phyloP scores from a whole-genome alignment of 1,140 invertebrate genomes.

The Teleopsis dalmanni region DNA sequence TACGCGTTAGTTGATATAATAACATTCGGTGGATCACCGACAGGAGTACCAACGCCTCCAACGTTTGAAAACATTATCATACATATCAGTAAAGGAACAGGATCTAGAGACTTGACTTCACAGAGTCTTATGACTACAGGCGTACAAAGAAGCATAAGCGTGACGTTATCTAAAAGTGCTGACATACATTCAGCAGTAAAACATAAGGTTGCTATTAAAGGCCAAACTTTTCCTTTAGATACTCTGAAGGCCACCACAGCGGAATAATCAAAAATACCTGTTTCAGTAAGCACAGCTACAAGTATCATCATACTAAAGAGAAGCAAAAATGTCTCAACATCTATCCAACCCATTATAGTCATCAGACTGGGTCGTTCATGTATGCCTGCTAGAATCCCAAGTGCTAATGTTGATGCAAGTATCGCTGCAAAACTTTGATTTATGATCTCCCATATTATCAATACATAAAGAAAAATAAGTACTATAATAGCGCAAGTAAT shows the following conservation, averaged over 20 bases:
- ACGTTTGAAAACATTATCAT: constrained; percentile 78
- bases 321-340: constrained; percentile 70
- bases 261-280: constrained; percentile 75
- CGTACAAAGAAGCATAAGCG: constrained; percentile 73
- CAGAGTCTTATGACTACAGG: constrained; percentile 76
- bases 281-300: constrained; percentile 73
- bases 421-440: constrained; percentile 72
- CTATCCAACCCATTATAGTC: constrained; percentile 73
- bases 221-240: constrained; percentile 69
- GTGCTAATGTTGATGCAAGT: constrained; percentile 60
- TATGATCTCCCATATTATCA: constrained; percentile 43
- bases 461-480: constrained; percentile 62
- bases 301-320: constrained; percentile 85
- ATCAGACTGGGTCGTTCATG: constrained; percentile 61
- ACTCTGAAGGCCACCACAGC: constrained; percentile 69
- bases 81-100: constrained; percentile 62
- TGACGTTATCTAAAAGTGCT: constrained; percentile 77
- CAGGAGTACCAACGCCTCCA: constrained; percentile 71
- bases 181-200: constrained; percentile 68
- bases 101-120: constrained; percentile 76
- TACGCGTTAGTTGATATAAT: constrained; percentile 51
- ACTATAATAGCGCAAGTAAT: constrained; percentile 61
- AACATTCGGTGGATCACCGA: constrained; percentile 80
- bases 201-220: constrained; percentile 66
- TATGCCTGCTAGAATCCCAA: constrained; percentile 61